Evolutionary conservation across 2,888 invertebrate genomes (phyloP).

Genomic region (Marronus borbonicus): DNA sequence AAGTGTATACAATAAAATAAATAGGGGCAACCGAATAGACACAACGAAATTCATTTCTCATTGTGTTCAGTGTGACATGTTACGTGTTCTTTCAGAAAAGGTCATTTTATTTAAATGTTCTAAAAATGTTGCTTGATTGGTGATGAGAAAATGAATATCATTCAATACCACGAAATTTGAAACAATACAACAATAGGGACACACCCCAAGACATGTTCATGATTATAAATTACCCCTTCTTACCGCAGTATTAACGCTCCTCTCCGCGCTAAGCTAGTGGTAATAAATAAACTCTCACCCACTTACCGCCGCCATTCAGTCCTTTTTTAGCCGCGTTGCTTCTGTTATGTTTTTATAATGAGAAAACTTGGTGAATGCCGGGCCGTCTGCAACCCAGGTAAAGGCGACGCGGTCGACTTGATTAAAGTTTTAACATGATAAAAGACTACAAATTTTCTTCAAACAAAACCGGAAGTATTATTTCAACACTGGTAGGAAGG

Average conservation of each 20-base stretch:
- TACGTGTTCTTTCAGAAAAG: no score
- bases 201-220: not conserved
- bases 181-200: not conserved
- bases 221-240: not conserved
- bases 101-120: no score
- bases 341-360: slow-evolving; percentile 15
- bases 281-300: slow-evolving; percentile 5
- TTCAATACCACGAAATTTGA: no score
- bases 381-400: not conserved
- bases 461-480: slow-evolving; percentile 16
- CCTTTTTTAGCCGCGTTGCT: not conserved
- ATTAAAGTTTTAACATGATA: slow-evolving; percentile 32
- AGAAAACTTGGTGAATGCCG: not conserved
- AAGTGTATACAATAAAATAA: no score
- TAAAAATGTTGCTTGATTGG: no score
- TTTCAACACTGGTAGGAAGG: not conserved
- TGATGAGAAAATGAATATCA: no score
- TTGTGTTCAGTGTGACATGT: no score
- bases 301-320: not conserved
- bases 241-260: not conserved
- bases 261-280: not conserved
- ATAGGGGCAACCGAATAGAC: no score
- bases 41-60: no score
- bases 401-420: slow-evolving; percentile 15
- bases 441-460: slow-evolving; percentile 20